Evolutionary conservation across 2,888 invertebrate genomes (phyloP), one percentile per base, ranked within the genome.

Genomic region (Sinopyrophorus schimmeli): DNA sequence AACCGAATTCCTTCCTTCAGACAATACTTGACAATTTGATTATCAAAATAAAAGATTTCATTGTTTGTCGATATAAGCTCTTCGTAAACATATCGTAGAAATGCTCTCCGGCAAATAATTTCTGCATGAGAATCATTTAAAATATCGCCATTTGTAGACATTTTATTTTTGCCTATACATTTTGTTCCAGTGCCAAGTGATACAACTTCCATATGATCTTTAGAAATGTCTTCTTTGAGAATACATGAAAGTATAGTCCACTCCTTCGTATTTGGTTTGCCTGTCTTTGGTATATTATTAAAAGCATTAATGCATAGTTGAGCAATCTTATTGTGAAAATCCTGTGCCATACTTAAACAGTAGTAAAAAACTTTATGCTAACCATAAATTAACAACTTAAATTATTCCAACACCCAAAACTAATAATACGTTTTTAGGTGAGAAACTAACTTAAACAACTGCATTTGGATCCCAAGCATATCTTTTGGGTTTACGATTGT

Each of bases 51-150:
- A 39, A 67, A 64, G 44, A 67, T 56, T 12, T 48, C 43, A 7
- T 38, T 42, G 28, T 40, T 24, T 14, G 26, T 27, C 1, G 6
- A 20, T n/a, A 53, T 47, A 15, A 67, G 56, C 64, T 89, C 80
- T 40, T 81, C 71, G 60, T 88, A 85, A 2, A 92, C 67, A 68
- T 88, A 95, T 49, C 87, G 74, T 12, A 93, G 60, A 64, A 96
- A 89, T 0, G 85, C 87, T 60, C 96, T 78, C 59, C 95, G 79
- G 3, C 92, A 87, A 37, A 95, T 74, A 14, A 94, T 80, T 77
- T 97, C 96, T 1, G 95, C 93, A 75, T 97, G 96, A 23, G 90
- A 91, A 71, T 97, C 96, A 68, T 90, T 90, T 7, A 97, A 64
- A 50, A 88, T 77, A 60, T 82, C 80, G 1, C 93, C 93, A 16